These are phyloP conservation scores for Zelleria hepariella DNA, from an alignment of 2,888 invertebrate species.

Conservation along the genomic window DNA sequence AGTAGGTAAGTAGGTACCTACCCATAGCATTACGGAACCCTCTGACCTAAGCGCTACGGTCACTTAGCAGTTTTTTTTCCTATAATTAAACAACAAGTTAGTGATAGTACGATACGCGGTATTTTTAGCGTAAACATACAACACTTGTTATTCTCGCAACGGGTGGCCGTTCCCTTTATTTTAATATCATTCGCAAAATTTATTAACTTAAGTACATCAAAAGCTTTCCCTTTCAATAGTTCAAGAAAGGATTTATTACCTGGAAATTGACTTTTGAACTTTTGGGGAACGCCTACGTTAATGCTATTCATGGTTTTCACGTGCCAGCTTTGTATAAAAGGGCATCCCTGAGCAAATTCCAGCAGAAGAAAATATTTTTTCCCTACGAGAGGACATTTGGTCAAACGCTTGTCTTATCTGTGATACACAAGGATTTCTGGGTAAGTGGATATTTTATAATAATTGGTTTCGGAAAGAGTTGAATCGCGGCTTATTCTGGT, in stretches of 20 bases:
- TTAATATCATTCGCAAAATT: neutral
- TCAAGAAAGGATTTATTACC: neutral
- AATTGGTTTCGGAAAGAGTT: no score
- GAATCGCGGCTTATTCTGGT: no score
- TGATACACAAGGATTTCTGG: neutral
- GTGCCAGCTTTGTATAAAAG: neutral
- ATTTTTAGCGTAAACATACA: neutral
- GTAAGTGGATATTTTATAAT: no score
- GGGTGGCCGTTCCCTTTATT: neutral
- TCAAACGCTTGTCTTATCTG: neutral
- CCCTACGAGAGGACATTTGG: neutral
- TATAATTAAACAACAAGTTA: neutral
- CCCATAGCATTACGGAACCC: neutral
- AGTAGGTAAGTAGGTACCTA: no score
- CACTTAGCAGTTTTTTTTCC: neutral
- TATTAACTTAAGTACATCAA: neutral
- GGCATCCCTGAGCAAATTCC: neutral
- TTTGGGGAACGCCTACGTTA: neutral
- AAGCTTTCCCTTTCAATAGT: neutral
- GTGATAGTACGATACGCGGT: neutral
- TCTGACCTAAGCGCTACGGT: neutral
- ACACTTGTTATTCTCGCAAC: neutral
- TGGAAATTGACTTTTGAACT: neutral
- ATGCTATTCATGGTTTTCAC: neutral
- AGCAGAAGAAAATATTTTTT: neutral